phyloP scores from a whole-genome alignment of 2,888 invertebrate genomes.

The Ormyrus thymus region DNA sequence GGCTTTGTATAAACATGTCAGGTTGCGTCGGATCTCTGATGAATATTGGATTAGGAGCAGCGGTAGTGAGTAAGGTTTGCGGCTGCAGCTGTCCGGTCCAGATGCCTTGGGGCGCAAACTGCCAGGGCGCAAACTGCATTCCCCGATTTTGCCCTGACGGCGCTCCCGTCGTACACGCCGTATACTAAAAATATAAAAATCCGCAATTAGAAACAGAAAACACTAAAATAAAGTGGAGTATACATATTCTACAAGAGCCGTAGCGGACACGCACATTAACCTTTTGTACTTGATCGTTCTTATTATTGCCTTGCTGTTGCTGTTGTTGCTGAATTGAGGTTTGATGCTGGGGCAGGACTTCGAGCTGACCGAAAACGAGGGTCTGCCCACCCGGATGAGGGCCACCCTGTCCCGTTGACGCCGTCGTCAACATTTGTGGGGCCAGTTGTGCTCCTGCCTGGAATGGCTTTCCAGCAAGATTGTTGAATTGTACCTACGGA shows the following conservation, averaged over 20 bases:
- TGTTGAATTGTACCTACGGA: conserved; percentile 50
- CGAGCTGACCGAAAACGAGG: conserved; percentile 84
- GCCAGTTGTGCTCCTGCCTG: conserved; percentile 84
- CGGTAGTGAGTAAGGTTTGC: conserved; percentile 78
- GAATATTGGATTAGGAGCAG: conserved; percentile 87
- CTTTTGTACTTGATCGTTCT: conserved; percentile 73
- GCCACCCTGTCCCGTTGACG: conserved; percentile 70
- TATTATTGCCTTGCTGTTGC: conserved; percentile 70
- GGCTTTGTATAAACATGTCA: conserved; percentile 91
- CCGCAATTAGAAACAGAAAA: conserved; percentile 4
- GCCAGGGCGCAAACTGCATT: conserved; percentile 89
- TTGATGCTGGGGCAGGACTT: conserved; percentile 78
- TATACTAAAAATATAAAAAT: conserved; percentile 67
- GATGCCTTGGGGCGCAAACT: conserved; percentile 85
- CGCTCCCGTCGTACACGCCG: conserved; percentile 71
- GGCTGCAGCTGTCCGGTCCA: conserved; percentile 85
- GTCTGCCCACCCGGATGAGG: conserved; percentile 78
- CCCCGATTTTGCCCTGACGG: conserved; percentile 70
- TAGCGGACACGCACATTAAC: conserved; percentile 55
- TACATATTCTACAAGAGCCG: too few relatives aligned
- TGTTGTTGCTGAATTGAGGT: conserved; percentile 69
- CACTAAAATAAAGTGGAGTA: not conserved
- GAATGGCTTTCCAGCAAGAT: conserved; percentile 88
- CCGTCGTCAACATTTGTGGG: conserved; percentile 86
- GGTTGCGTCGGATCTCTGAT: conserved; percentile 86